phyloP scores from a whole-genome alignment of 2,888 invertebrate genomes.

The Netelia melanura region DNA sequence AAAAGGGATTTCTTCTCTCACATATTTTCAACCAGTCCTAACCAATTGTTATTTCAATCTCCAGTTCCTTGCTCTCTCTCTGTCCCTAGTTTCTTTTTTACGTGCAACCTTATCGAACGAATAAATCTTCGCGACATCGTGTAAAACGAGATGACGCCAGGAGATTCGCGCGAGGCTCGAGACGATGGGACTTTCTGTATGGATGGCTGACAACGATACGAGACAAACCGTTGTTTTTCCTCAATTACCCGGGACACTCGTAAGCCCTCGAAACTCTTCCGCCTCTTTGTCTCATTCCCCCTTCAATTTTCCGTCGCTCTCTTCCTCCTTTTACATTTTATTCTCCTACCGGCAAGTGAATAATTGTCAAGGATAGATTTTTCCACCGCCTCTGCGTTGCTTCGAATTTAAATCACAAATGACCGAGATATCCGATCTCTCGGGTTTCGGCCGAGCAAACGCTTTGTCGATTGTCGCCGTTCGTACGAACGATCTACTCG shows the following conservation, averaged over 20 bases:
- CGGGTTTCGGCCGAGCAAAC: constrained; percentile 25
- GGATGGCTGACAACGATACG: constrained; percentile 2
- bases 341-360: neutral
- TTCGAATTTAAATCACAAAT: constrained; percentile 32
- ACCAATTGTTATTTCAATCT: no score
- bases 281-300: neutral
- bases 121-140: constrained; percentile 26
- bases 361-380: constrained; percentile 42
- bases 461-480: neutral
- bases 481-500: neutral
- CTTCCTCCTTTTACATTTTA: constrained; percentile 15
- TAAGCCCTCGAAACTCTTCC: neutral
- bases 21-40: no score
- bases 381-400: constrained; percentile 11
- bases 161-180: constrained; percentile 42
- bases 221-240: constrained; percentile 6
- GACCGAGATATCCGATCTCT: constrained; percentile 28
- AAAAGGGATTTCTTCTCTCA: no score
- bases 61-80: neutral
- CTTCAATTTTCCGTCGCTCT: constrained; percentile 6
- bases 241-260: neutral
- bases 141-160: constrained; percentile 24
- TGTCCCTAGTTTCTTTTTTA: constrained; percentile 25
- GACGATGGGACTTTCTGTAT: neutral
- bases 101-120: constrained; percentile 12